phyloP scores from a whole-genome alignment of 2,113 vertebrate species.

The Caloenas nicobarica region DNA sequence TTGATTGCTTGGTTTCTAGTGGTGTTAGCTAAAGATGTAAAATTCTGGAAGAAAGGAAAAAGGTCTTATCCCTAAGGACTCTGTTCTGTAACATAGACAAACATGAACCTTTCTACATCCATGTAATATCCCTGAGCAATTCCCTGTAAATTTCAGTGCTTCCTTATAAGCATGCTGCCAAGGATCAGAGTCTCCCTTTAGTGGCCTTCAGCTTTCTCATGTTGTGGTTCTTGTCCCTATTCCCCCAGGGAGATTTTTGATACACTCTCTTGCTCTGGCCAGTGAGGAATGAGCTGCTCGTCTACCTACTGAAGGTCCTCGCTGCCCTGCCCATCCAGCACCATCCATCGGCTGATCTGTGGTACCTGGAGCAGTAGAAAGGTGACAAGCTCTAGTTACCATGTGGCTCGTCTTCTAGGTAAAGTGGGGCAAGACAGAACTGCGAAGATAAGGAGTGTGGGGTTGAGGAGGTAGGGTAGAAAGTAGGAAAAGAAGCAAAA shows the following conservation, averaged over 20 bases:
- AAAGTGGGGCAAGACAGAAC: not conserved
- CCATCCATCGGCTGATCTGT: not conserved
- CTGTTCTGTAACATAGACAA: not conserved
- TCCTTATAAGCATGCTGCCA: not conserved
- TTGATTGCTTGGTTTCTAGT: not conserved
- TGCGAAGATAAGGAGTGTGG: not conserved
- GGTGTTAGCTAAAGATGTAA: not conserved
- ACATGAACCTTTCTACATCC: not conserved
- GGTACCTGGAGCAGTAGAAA: not conserved
- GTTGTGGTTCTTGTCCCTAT: not conserved
- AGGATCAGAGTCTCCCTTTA: not conserved
- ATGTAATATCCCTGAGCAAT: not conserved
- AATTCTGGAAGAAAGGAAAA: not conserved
- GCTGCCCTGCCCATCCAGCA: not conserved
- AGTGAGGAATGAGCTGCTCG: not conserved
- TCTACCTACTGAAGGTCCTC: not conserved
- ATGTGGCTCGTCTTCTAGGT: not conserved
- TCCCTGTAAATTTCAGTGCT: not conserved
- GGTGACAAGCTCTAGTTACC: not conserved
- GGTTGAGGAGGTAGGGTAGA: not conserved
- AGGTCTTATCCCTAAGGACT: not conserved
- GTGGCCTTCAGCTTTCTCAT: not conserved
- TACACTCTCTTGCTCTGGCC: not conserved
- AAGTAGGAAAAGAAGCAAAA: not conserved
- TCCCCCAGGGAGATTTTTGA: not conserved